These are phyloP conservation scores for Drosophila subsilvestris DNA, from an alignment of 2,888 invertebrate genomes.

Conservation along the genomic window DNA sequence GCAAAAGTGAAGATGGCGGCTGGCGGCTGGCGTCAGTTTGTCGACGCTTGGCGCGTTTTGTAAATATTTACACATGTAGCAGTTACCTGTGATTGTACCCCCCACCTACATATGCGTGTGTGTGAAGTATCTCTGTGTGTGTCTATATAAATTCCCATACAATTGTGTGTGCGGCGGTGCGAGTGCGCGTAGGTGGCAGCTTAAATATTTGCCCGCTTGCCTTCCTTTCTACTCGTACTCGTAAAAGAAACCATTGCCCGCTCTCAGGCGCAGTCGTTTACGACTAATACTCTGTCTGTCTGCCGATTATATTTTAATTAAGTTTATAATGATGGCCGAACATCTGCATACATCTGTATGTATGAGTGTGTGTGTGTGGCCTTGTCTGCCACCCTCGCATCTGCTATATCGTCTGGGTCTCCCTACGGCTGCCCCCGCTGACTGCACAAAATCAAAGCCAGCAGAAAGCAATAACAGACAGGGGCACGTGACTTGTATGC, in stretches of 20 bases:
- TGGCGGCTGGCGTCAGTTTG: constrained; percentile 73
- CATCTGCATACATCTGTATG: constrained; percentile 3
- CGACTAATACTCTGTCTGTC: constrained; percentile 33
- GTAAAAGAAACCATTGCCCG: constrained; percentile 42
- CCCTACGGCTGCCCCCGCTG: constrained; percentile 7
- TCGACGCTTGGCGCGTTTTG: constrained; percentile 77
- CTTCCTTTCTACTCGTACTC: constrained; percentile 16
- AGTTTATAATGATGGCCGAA: constrained; percentile 65
- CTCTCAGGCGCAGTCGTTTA: constrained; percentile 48
- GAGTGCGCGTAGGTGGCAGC: constrained; percentile 20
- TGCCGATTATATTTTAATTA: constrained; percentile 75
- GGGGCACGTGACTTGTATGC: constrained; percentile 81
- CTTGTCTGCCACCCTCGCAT: background rate
- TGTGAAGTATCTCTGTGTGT: constrained; percentile 20
- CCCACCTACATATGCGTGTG: constrained; percentile 4
- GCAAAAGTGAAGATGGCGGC: constrained; percentile 63
- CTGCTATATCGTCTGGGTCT: background rate
- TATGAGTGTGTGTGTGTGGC: constrained; percentile 6
- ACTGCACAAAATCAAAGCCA: constrained; percentile 61
- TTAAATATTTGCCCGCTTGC: constrained; percentile 49
- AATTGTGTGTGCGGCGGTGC: constrained; percentile 21
- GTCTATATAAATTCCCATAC: constrained; percentile 42
- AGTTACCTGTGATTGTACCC: constrained; percentile 76
- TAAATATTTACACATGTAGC: constrained; percentile 80
- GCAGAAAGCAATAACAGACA: constrained; percentile 71